phyloP scores from a whole-genome alignment of 2,888 invertebrate genomes.

The Oscheius sp. region DNA sequence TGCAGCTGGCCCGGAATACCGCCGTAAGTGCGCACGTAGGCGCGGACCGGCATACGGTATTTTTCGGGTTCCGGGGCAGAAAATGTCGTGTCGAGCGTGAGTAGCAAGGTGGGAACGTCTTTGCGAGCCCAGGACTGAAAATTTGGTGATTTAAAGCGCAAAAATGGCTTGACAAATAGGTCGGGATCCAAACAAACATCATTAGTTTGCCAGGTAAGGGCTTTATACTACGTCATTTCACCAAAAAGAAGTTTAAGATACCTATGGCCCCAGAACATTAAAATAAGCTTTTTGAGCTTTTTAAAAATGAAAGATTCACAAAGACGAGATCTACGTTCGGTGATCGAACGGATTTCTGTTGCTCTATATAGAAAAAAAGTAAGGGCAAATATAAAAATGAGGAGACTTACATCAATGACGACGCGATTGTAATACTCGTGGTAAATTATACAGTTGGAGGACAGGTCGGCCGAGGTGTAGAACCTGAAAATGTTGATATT shows the following conservation, averaged over 20 bases:
- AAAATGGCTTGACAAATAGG: too few relatives aligned
- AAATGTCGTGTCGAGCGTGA: constrained; percentile 90
- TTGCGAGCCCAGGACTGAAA: constrained; percentile 49
- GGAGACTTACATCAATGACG: constrained; percentile 54
- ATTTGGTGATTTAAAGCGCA: neutral
- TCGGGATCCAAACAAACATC: too few relatives aligned
- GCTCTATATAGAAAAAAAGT: too few relatives aligned
- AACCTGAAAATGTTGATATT: constrained; percentile 74
- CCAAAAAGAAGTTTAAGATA: too few relatives aligned
- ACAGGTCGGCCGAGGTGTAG: constrained; percentile 96
- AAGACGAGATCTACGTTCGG: too few relatives aligned
- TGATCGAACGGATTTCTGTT: too few relatives aligned
- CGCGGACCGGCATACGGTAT: constrained; percentile 91
- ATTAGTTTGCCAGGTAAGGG: too few relatives aligned
- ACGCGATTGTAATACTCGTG: constrained; percentile 72
- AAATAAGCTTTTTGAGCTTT: too few relatives aligned
- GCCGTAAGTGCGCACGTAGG: constrained; percentile 88
- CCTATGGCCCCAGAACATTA: too few relatives aligned
- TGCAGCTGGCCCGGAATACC: constrained; percentile 91
- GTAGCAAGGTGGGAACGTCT: constrained; percentile 78
- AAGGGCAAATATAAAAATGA: neutral
- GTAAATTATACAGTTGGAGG: constrained; percentile 78
- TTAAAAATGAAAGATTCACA: too few relatives aligned
- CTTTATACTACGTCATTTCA: too few relatives aligned
- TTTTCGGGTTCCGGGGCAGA: constrained; percentile 79